Conservation (phyloP, 2,888 invertebrate species). For the Dryocosmus kuriphilus region DNA sequence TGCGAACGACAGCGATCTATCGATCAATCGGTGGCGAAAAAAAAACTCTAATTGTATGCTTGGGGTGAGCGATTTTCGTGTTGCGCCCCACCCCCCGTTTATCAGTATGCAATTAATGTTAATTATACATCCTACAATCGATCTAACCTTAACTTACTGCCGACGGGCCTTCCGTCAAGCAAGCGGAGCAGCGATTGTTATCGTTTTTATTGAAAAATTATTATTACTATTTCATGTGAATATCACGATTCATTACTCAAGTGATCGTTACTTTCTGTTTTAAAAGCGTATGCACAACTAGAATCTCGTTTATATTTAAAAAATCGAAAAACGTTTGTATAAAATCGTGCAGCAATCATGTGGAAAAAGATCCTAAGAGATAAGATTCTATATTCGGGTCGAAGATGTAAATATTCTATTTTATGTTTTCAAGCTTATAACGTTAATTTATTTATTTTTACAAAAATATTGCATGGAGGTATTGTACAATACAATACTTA, state of each 20-base stretch:
- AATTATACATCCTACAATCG: slow-evolving; percentile 32
- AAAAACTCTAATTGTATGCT: slow-evolving; percentile 33
- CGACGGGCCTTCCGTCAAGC: slow-evolving; percentile 33
- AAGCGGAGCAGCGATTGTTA: slow-evolving; percentile 35
- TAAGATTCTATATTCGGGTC: neutral
- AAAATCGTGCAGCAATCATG: neutral
- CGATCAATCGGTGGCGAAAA: slow-evolving; percentile 35
- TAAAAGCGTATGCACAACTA: neutral
- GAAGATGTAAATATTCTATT: too few species aligned
- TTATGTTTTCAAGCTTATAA: too few species aligned
- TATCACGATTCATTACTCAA: neutral
- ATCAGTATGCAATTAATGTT: slow-evolving; percentile 38
- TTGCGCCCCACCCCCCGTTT: slow-evolving; percentile 39
- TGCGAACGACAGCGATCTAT: slow-evolving; percentile 41
- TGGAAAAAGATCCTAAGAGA: neutral
- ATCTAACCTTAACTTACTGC: slow-evolving; percentile 32
- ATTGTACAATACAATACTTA: too few species aligned
- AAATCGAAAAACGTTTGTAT: neutral
- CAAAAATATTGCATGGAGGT: too few species aligned
- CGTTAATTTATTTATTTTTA: too few species aligned
- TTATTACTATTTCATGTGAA: slow-evolving; percentile 39
- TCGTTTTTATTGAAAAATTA: slow-evolving; percentile 35
- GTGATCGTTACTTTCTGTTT: slow-evolving; percentile 8
- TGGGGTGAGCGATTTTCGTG: slow-evolving; percentile 36
- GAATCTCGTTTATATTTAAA: neutral